Evolutionary conservation across 64 coral and sea anemone genomes (phyloP).

Genomic region (Catalaphyllia jardinei): DNA sequence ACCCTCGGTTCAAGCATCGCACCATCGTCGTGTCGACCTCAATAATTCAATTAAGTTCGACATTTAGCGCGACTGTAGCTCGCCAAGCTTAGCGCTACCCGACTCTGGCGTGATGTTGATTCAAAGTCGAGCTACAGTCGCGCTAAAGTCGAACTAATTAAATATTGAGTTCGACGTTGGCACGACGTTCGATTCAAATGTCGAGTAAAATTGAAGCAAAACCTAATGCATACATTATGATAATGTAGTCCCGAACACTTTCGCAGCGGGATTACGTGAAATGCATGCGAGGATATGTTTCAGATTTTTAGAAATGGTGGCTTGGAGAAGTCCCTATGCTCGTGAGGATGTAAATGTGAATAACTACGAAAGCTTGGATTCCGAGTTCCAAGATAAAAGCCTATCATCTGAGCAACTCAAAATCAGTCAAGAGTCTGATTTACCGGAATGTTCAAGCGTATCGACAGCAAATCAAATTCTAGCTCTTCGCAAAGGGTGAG

Average conservation of each 20-base stretch:
- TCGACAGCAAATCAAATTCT: too few relatives aligned
- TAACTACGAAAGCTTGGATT: neutral
- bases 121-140: too few relatives aligned
- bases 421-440: conserved; percentile 16
- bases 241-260: conserved; percentile 29
- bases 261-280: conserved; percentile 49
- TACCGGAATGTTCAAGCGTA: too few relatives aligned
- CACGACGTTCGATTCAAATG: neutral
- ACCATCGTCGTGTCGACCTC: too few relatives aligned
- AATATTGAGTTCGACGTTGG: conserved; percentile 23
- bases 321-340: neutral
- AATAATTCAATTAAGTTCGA: too few relatives aligned
- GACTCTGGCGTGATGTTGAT: too few relatives aligned
- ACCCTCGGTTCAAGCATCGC: too few relatives aligned
- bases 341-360: conserved; percentile 17
- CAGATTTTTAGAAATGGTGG: too few relatives aligned
- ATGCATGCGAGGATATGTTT: conserved; percentile 46
- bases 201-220: conserved; percentile 40
- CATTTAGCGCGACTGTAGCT: too few relatives aligned
- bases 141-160: too few relatives aligned
- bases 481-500: too few relatives aligned
- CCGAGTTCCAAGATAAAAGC: conserved; percentile 44
- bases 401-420: conserved; percentile 51
- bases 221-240: conserved; percentile 55
- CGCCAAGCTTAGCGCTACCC: too few relatives aligned